A percentile compares a stretch with the other conserved stretches of the same genome.
Conservation (phyloP, 1,140 invertebrate genomes). For the Aricia agestis region DNA sequence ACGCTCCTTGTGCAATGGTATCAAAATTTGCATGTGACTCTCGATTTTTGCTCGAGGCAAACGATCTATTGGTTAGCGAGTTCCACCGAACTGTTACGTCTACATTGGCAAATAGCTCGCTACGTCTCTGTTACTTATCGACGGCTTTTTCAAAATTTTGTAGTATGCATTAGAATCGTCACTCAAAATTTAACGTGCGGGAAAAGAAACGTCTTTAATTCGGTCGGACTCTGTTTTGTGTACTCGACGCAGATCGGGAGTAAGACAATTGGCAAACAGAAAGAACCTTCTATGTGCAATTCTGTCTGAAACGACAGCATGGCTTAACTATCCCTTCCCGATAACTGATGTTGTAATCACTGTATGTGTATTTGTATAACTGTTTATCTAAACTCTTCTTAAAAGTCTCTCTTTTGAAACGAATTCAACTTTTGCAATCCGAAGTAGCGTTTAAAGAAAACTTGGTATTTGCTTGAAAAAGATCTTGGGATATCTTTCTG, state of each 20-base stretch:
- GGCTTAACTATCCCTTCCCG: not conserved
- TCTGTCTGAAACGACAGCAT: slow-evolving; percentile 8
- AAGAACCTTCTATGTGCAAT: slow-evolving; percentile 12
- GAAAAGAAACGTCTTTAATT: not conserved
- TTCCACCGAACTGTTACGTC: slow-evolving; percentile 8
- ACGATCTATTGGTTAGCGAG: not conserved
- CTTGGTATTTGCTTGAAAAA: not conserved
- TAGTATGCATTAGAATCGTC: not conserved
- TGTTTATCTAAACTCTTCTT: not conserved
- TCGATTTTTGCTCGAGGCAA: slow-evolving; percentile 16
- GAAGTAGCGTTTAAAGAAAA: not conserved
- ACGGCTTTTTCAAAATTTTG: not conserved
- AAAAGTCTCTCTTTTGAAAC: not conserved
- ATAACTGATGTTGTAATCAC: slow-evolving; percentile 7
- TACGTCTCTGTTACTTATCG: too few relatives aligned
- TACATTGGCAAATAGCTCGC: not conserved
- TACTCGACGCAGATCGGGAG: slow-evolving; percentile 7
- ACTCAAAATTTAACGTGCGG: not conserved
- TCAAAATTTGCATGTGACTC: slow-evolving; percentile 21
- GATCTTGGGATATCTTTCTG: not conserved
- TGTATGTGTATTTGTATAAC: not conserved
- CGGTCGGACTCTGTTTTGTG: not conserved
- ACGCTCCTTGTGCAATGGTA: not conserved
- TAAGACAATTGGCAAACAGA: not conserved
- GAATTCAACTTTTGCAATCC: not conserved